Conservation (phyloP, 2,113 vertebrate species). For the Ictalurus punctatus region DNA sequence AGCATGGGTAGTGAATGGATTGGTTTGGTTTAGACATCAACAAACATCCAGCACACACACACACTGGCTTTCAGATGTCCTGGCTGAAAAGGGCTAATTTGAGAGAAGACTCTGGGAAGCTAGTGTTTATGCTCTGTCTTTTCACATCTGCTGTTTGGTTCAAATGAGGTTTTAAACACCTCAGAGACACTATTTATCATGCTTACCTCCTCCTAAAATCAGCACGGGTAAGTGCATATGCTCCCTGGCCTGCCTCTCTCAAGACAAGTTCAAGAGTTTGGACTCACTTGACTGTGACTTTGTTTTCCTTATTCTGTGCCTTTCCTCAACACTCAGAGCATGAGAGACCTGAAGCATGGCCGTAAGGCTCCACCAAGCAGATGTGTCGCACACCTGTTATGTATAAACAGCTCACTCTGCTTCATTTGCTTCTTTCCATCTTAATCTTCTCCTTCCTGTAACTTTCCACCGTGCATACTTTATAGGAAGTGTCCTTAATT, state of each 20-base stretch:
- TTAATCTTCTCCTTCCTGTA: constrained; percentile 27
- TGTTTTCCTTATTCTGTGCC: constrained; percentile 46
- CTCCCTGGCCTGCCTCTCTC: constrained; percentile 55
- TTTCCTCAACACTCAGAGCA: constrained; percentile 26
- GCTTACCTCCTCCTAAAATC: constrained; percentile 37
- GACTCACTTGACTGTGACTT: constrained; percentile 30
- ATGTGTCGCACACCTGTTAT: constrained; percentile 51
- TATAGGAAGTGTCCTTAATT: neutral
- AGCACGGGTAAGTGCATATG: constrained; percentile 35
- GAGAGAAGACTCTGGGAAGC: neutral
- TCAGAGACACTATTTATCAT: constrained; percentile 41
- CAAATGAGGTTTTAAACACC: constrained; percentile 47
- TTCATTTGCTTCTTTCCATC: constrained; percentile 33
- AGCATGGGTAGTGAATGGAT: neutral
- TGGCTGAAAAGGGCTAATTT: constrained; percentile 26
- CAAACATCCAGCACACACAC: neutral
- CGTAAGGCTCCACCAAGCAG: constrained; percentile 36
- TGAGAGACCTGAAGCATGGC: constrained; percentile 32
- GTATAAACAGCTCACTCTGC: constrained; percentile 42
- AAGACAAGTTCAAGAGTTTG: constrained; percentile 32
- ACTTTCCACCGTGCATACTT: neutral
- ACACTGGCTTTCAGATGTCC: constrained; percentile 3
- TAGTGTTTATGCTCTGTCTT: constrained; percentile 35
- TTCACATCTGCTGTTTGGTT: constrained; percentile 37
- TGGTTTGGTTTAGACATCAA: neutral